A percentile compares a stretch with the other conserved stretches of the same genome.
These are phyloP conservation scores for Sphecodes monilicornis DNA, from an alignment of 2,888 invertebrate genomes.

Conservation along the genomic window DNA sequence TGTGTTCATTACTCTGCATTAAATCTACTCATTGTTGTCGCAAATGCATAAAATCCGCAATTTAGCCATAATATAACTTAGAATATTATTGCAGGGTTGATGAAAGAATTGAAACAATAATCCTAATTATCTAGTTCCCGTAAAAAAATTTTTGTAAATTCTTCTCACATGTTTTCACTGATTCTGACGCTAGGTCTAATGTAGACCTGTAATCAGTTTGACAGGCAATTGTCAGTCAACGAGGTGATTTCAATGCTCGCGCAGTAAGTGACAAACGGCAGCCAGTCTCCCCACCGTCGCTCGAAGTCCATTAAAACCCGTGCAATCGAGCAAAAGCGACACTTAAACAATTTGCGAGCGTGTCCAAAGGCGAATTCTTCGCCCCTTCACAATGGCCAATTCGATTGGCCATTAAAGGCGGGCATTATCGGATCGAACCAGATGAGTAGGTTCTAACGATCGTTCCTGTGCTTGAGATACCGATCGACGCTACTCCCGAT, in stretches of 20 bases:
- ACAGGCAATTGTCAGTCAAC: neutral
- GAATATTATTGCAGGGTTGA: no score
- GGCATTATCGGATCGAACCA: slow-evolving; percentile 2
- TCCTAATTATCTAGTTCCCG: neutral
- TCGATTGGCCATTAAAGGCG: neutral
- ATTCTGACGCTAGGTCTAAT: neutral
- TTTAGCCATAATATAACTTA: no score
- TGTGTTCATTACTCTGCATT: no score
- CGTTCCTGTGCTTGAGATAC: neutral
- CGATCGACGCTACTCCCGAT: slow-evolving; percentile 35
- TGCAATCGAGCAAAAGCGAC: neutral
- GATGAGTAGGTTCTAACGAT: slow-evolving; percentile 23
- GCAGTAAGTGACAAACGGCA: neutral
- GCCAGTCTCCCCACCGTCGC: neutral
- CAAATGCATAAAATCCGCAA: no score
- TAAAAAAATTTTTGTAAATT: no score
- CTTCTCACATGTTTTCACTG: neutral
- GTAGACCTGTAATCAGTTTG: neutral
- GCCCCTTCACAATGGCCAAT: neutral
- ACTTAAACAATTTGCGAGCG: slow-evolving; percentile 3
- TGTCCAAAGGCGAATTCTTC: slow-evolving; percentile 1
- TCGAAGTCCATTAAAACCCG: neutral
- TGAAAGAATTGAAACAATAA: neutral
- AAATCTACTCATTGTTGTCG: no score
- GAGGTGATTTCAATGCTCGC: neutral